Conservation (phyloP, 2,888 invertebrate species). For the Eristalis pertinax region DNA sequence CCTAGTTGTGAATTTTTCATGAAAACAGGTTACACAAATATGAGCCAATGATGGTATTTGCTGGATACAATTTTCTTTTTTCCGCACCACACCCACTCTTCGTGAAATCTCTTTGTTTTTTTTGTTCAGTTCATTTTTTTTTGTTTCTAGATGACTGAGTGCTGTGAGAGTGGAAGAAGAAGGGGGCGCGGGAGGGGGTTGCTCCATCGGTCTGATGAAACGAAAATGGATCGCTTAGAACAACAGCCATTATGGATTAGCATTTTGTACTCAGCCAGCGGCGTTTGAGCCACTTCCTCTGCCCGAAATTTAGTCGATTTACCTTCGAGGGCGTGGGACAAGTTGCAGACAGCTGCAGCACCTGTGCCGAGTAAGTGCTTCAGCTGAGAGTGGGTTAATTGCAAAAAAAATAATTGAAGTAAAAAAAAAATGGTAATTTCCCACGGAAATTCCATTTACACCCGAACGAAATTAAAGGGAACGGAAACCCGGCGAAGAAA, state of each 20-base stretch:
- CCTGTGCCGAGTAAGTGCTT: constrained; percentile 13
- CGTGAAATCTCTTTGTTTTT: neutral
- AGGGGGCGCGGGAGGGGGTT: neutral
- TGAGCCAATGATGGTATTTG: constrained; percentile 76
- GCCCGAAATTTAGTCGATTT: constrained; percentile 30
- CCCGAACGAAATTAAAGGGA: neutral
- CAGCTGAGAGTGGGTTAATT: neutral
- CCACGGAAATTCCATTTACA: neutral
- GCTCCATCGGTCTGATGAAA: constrained; percentile 11
- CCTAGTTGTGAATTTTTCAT: constrained; percentile 78
- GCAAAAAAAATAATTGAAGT: neutral
- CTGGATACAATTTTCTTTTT: constrained; percentile 34
- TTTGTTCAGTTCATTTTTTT: neutral
- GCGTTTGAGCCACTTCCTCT: neutral
- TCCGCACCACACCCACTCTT: neutral
- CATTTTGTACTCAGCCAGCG: neutral
- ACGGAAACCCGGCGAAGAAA: neutral
- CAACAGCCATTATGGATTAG: constrained; percentile 33
- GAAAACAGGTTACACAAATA: constrained; percentile 78
- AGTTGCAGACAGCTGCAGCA: constrained; percentile 11
- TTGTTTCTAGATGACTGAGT: neutral
- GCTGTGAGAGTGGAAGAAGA: neutral
- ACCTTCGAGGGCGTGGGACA: neutral
- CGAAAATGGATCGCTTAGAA: constrained; percentile 49
- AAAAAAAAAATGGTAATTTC: neutral